phyloP scores from a whole-genome alignment of 2,797 vertebrate genomes.

The Oreochromis mossambicus region DNA sequence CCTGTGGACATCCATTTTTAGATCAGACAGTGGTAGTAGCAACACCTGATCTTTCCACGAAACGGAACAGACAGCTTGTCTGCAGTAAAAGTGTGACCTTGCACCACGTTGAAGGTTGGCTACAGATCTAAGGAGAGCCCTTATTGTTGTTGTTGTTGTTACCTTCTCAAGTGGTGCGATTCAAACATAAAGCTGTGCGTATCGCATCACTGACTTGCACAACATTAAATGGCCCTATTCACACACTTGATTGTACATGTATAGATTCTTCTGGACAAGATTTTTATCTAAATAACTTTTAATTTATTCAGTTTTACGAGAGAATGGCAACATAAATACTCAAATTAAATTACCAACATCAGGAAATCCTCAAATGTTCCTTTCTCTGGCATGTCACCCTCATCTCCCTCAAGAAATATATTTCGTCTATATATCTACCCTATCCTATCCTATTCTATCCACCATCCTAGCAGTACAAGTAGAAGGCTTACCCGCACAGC shows the following conservation, averaged over 20 bases:
- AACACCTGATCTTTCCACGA: background rate
- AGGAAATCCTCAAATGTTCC: background rate
- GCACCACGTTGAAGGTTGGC: background rate
- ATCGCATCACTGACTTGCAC: background rate
- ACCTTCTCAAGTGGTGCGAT: background rate
- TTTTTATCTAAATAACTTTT: background rate
- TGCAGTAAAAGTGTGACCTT: background rate
- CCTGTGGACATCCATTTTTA: constrained; percentile 65
- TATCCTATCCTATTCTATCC: background rate
- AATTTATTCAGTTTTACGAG: background rate
- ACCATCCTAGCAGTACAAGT: background rate
- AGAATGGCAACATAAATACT: background rate
- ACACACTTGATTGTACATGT: background rate
- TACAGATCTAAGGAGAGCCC: background rate
- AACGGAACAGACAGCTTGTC: background rate
- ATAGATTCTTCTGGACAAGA: background rate
- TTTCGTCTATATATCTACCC: background rate
- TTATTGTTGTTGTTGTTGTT: background rate
- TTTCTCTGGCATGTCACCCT: background rate
- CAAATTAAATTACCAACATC: background rate
- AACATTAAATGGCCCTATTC: background rate
- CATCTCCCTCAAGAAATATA: background rate
- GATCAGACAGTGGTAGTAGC: background rate
- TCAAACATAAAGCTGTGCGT: background rate
- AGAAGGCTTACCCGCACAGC: constrained; percentile 81